A percentile compares a stretch with the other conserved stretches of the same genome.
These are phyloP conservation scores for Poecilia gillii DNA, from an alignment of 2,797 vertebrate genomes.

Conservation along the genomic window DNA sequence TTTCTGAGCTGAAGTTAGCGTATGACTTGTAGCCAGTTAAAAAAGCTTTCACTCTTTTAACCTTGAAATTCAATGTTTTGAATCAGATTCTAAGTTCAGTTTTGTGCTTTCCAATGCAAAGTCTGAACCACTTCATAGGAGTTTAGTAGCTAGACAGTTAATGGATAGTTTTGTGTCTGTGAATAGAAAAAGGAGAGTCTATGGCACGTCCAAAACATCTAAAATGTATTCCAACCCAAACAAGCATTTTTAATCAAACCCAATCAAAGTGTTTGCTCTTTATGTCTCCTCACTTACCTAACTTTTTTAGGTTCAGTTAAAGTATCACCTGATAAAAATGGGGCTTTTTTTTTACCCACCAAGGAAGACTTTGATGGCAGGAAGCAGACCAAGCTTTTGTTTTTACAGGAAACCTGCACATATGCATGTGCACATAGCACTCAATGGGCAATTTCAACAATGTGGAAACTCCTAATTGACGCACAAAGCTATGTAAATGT, in stretches of 20 bases:
- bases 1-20: background rate
- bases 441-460: background rate
- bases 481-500: background rate
- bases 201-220: background rate
- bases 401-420: conserved; percentile 1
- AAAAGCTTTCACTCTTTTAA: background rate
- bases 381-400: background rate
- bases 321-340: background rate
- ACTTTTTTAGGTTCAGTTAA: background rate
- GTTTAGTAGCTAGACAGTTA: background rate
- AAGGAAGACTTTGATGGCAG: background rate
- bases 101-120: background rate
- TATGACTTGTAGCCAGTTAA: background rate
- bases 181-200: background rate
- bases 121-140: background rate
- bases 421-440: background rate
- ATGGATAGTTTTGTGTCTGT: background rate
- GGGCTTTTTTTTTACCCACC: background rate
- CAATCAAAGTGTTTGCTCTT: background rate
- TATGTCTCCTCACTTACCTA: background rate
- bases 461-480: conserved; percentile 4
- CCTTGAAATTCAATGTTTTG: background rate
- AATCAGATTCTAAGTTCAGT: background rate
- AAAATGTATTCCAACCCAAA: background rate
- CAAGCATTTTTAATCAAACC: background rate